Conservation (phyloP, 2,113 vertebrate genomes). For the Actinemys pallida region DNA sequence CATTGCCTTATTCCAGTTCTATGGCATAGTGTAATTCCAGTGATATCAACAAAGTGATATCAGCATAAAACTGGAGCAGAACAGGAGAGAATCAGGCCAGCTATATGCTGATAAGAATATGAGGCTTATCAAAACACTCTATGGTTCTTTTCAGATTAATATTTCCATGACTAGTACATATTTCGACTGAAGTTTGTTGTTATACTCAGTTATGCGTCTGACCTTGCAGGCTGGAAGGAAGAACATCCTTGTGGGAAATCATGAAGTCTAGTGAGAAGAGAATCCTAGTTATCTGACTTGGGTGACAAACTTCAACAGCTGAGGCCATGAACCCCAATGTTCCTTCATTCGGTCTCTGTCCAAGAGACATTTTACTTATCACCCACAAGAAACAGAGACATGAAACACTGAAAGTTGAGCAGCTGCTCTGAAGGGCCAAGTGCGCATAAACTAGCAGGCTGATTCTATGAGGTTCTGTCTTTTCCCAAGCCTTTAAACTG, state of each 20-base stretch:
- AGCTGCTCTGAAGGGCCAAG: conserved; percentile 60
- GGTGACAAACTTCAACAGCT: conserved; percentile 77
- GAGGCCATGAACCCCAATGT: conserved; percentile 58
- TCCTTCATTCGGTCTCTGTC: conserved; percentile 57
- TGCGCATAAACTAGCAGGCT: conserved; percentile 17
- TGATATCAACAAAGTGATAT: neutral
- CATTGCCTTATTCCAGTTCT: neutral
- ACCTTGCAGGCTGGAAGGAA: conserved; percentile 51
- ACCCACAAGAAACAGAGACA: conserved; percentile 67
- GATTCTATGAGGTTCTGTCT: neutral
- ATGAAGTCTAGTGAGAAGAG: conserved; percentile 31
- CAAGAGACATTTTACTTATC: conserved; percentile 63
- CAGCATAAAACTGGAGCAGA: neutral
- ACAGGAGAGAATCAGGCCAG: neutral
- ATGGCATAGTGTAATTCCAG: neutral
- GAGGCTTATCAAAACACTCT: neutral
- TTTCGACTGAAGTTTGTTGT: conserved; percentile 16
- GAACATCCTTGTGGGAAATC: conserved; percentile 56
- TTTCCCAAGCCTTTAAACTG: neutral
- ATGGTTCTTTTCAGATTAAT: neutral
- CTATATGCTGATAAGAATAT: neutral
- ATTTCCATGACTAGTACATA: neutral
- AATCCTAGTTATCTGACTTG: conserved; percentile 69
- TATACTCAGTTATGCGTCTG: conserved; percentile 52
- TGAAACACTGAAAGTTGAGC: conserved; percentile 43